A percentile compares a stretch with the other conserved stretches of the same genome.
phyloP scores from a whole-genome alignment of 2,113 vertebrate species.

The Dicerorhinus sumatrensis region DNA sequence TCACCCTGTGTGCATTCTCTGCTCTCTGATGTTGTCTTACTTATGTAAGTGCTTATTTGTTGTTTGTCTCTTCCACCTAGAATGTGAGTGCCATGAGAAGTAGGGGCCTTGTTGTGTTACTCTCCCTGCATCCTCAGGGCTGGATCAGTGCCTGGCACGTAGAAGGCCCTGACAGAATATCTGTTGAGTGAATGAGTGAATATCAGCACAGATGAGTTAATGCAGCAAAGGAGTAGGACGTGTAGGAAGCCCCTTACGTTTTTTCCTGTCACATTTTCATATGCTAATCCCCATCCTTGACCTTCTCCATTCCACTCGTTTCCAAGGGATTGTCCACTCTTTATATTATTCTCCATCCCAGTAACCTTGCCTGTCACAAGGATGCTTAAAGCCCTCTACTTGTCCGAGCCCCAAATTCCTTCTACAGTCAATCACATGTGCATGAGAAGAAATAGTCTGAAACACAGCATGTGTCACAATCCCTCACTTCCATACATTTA shows the following conservation, averaged over 20 bases:
- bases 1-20: not conserved
- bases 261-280: not conserved
- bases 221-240: not conserved
- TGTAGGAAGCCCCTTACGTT: not conserved
- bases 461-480: not conserved
- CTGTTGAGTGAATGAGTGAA: not conserved
- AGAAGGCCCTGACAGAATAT: not conserved
- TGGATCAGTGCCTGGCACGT: no score
- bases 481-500: not conserved
- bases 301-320: not conserved
- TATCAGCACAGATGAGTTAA: no score
- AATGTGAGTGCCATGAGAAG: not conserved
- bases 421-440: not conserved
- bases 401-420: not conserved
- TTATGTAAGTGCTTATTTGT: not conserved
- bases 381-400: not conserved
- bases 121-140: not conserved
- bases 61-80: not conserved
- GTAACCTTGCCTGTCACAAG: not conserved
- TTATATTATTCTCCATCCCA: not conserved
- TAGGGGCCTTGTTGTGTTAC: not conserved
- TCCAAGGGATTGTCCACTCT: not conserved
- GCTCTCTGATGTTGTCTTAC: not conserved
- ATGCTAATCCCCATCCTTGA: not conserved
- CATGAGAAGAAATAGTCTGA: not conserved